Percentiles rank a stretch among this genome's conserved stretches.
phyloP scores from a whole-genome alignment of 2,888 invertebrate species.

The Sthenelais limicola region DNA sequence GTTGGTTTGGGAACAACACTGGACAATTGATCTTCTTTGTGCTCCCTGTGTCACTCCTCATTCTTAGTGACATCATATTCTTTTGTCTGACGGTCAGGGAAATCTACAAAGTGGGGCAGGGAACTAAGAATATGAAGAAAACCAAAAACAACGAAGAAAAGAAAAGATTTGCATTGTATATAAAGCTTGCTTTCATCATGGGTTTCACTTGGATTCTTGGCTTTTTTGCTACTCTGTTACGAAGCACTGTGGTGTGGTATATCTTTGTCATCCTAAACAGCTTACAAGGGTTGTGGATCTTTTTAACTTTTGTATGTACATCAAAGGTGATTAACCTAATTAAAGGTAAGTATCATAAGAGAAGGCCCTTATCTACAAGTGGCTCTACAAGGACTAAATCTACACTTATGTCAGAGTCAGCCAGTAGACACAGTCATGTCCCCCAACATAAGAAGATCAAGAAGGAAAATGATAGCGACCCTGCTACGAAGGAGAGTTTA shows the following conservation, averaged over 20 bases:
- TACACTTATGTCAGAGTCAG: constrained; percentile 8
- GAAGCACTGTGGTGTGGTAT: constrained; percentile 39
- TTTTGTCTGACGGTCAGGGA: constrained; percentile 25
- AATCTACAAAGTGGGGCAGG: constrained; percentile 16
- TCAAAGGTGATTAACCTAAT: constrained; percentile 27
- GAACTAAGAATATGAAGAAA: constrained; percentile 9
- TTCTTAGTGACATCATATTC: constrained; percentile 31
- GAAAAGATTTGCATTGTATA: constrained; percentile 21
- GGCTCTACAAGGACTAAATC: constrained; percentile 4
- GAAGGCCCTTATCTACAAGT: background rate
- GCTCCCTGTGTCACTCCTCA: constrained; percentile 25
- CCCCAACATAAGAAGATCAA: no score
- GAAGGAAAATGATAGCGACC: no score
- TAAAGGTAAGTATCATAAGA: background rate
- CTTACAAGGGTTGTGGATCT: constrained; percentile 43
- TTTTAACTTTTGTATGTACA: constrained; percentile 30
- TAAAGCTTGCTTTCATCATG: constrained; percentile 35
- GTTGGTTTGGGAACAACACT: constrained; percentile 28
- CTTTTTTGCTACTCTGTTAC: constrained; percentile 20
- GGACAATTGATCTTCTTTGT: constrained; percentile 37
- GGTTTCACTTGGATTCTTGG: constrained; percentile 43
- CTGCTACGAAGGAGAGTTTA: no score
- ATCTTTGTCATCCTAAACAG: constrained; percentile 40
- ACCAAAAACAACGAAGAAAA: constrained; percentile 21
- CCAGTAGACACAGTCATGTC: no score